Conservation (phyloP, 2,113 vertebrate genomes). For the Eulacestoma nigropectus region DNA sequence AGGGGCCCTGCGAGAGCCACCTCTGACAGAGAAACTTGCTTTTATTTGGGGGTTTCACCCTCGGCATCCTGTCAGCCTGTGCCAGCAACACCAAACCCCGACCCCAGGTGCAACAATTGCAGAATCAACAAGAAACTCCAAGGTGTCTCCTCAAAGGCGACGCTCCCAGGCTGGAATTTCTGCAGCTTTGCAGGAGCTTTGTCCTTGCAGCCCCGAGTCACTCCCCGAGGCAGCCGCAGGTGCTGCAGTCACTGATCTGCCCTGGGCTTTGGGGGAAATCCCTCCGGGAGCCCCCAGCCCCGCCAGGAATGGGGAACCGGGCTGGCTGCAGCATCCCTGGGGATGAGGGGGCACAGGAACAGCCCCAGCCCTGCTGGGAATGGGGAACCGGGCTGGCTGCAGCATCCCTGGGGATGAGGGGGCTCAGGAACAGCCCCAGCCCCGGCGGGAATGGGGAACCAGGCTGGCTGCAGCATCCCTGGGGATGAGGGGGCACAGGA, state of each 20-base stretch:
- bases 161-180: neutral
- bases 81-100: fast-evolving
- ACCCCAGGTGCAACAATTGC: neutral
- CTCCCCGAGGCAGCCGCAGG: neutral
- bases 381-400: fast-evolving
- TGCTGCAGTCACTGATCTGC: neutral
- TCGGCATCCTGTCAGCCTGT: neutral
- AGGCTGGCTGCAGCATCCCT: neutral
- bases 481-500: neutral
- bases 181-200: neutral
- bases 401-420: neutral
- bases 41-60: neutral
- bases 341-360: neutral
- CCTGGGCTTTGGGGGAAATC: neutral
- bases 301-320: fast-evolving
- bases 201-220: neutral
- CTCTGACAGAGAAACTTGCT: neutral
- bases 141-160: neutral
- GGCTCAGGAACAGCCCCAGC: neutral
- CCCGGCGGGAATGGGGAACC: fast-evolving
- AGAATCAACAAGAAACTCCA: neutral
- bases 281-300: neutral
- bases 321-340: neutral
- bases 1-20: neutral
- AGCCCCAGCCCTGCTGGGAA: neutral